Evolutionary conservation across 2,113 vertebrate genomes (phyloP), one percentile per base, ranked within the genome.

Genomic region (Verasper variegatus): DNA sequence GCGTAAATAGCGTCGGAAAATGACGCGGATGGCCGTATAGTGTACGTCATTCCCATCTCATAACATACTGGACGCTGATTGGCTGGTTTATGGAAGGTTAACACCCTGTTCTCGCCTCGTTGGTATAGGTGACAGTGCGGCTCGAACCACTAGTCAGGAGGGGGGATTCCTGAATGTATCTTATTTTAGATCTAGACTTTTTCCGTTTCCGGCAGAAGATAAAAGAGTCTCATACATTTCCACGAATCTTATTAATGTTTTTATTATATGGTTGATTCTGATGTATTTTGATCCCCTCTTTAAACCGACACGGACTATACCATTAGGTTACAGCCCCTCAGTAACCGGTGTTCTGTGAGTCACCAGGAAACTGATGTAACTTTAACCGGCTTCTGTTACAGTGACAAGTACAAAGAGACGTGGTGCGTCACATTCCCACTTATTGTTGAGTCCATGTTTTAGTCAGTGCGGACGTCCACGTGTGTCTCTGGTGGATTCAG

Each of bases 281-380:
- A 54, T 1, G 18, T n/a, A 18, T n/a, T n/a, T 10, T n/a, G 8
- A 6, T 20, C 1, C 51, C 8, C 2, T 54, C 8, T 54, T 0
- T 5, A 27, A 59, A 51, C 1, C 12, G 3, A 11, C 21, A 0
- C 26, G 68, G 80, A 74, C 54, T 0, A 21, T n/a, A 2, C 76
- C 71, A 83, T 63, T 9, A 12, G 12, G 0, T 0, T 0, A 0
- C 20, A n/a, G 6, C 51, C 51, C 51, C 7, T 13, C 7, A 20
- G 40, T 0, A 20, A 20, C 54, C 17, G 64, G 26, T 7, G 13
- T 74, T 56, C 52, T 8, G 49, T 68, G 68, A 77, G 40, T 47
- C 76, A 18, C 49, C 14, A 21, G 57, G 21, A 27, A 70, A 55
- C 11, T 85, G 57, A 87, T 37, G 88, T 77, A 79, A 89, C 71